Base-by-base conservation (phyloP, 2,113 vertebrate species). In the Chinchilla lanigera region DNA sequence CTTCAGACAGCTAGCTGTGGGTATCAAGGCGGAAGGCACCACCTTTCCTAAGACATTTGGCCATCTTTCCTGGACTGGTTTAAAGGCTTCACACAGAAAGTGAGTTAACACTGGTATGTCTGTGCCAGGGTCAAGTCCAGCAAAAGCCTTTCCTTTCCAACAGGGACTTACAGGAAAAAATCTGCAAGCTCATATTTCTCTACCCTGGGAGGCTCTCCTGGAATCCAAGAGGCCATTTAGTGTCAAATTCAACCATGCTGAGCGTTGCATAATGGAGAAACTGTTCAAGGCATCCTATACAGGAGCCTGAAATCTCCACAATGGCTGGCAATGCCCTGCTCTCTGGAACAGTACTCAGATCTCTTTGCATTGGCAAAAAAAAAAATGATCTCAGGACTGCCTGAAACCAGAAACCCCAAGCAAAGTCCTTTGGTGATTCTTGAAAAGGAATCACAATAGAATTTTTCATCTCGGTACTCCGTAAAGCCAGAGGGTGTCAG, bases 211-310 rank as follows among this genome's bases (percentile, higher is more conserved):
- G 63, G 90, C 92, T 41, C 44, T 83, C 69, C 41, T 80, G 89
- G 94, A 96, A 94, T 92, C 96, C 93, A 82, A 78, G 19, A 75
- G 44, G 92, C 52, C 73, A 96, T 75, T 95, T 77, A 96, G 92
- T 89, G 92, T 85, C 60, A 60, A 65, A 28, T 35, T 90, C 81
- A 88, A 65, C 88, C 78, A 28, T 60, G 0, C 83, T 0, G 24
- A 96, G 61, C 35, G 22, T 97, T 84, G n/a, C 95, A 95, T 97
- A 94, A 96, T 93, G 96, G 94, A 96, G 85, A 77, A n/a, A 83
- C 97, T 95, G 85, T 93, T 96, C 13, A 22, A 52, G 61, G 56
- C 54, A 7, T 87, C 41, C 19, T 44, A 69, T 33, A 60, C 5
- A 2, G 87, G 89, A 92, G 56, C 71, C 73, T 26, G 73, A 86